Percentiles rank a stretch among this genome's conserved stretches.
phyloP scores from a whole-genome alignment of 2,797 vertebrate species.

The Xenentodon cancila region DNA sequence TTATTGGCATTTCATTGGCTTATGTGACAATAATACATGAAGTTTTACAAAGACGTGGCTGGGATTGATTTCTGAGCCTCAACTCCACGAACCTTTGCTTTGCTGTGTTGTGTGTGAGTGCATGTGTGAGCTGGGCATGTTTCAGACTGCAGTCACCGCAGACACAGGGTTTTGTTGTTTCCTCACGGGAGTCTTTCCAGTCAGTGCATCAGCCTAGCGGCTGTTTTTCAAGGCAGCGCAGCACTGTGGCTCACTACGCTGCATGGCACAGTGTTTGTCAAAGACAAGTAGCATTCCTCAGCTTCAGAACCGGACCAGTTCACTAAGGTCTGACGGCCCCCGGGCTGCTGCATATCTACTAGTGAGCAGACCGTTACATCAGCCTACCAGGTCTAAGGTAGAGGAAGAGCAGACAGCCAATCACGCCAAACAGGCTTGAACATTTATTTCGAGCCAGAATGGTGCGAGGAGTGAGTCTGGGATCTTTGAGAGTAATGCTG shows the following conservation, averaged over 20 bases:
- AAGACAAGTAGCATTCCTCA: constrained; percentile 74
- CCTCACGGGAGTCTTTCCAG: constrained; percentile 1
- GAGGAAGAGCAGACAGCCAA: constrained; percentile 1
- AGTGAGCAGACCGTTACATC: constrained; percentile 53
- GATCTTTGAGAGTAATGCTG: background rate
- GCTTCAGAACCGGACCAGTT: constrained; percentile 75
- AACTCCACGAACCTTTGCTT: too few relatives aligned
- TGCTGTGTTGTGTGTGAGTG: too few relatives aligned
- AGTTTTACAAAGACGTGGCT: too few relatives aligned
- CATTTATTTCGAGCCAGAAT: constrained; percentile 19
- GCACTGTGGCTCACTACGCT: constrained; percentile 22
- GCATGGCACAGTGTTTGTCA: constrained; percentile 58
- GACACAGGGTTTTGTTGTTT: background rate
- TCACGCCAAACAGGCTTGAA: background rate
- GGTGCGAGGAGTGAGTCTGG: constrained; percentile 9
- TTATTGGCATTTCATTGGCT: too few relatives aligned
- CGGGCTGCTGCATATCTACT: constrained; percentile 75
- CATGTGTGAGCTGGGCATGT: too few relatives aligned
- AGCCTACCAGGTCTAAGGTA: constrained; percentile 30
- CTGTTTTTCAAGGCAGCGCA: constrained; percentile 1
- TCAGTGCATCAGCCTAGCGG: constrained; percentile 7
- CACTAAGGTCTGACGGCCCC: constrained; percentile 68
- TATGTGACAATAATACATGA: too few relatives aligned
- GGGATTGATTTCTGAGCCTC: too few relatives aligned
- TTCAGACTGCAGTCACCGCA: too few relatives aligned